Evolutionary conservation across 1,140 invertebrate species (phyloP).

Genomic region (Ceratina australensis): DNA sequence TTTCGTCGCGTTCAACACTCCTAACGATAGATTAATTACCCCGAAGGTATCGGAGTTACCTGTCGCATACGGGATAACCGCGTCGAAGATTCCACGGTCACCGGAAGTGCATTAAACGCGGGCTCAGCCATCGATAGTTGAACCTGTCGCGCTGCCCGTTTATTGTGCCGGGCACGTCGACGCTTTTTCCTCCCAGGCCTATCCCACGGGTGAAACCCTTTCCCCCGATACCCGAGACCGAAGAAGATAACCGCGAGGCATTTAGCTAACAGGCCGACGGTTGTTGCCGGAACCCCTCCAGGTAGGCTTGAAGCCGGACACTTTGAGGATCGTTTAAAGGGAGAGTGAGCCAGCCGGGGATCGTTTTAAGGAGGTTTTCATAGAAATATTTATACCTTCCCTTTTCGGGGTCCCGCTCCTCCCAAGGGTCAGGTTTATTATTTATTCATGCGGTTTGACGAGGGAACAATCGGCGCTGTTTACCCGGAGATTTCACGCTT

Average conservation of each 20-base stretch:
- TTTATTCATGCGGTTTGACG: constrained; percentile 74
- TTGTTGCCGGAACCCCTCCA: not conserved
- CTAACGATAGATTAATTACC: too few relatives aligned
- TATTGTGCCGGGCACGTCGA: constrained; percentile 69
- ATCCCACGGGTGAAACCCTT: constrained; percentile 37
- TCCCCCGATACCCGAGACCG: constrained; percentile 17
- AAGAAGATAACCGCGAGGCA: constrained; percentile 32
- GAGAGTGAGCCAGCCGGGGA: constrained; percentile 51
- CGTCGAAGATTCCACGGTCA: constrained; percentile 50
- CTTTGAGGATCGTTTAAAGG: constrained; percentile 29
- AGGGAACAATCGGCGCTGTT: constrained; percentile 74
- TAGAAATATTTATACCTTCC: constrained; percentile 77
- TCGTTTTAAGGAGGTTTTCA: constrained; percentile 71
- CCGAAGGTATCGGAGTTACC: constrained; percentile 59
- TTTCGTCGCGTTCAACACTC: too few relatives aligned
- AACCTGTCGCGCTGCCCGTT: constrained; percentile 64
- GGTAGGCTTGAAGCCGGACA: constrained; percentile 11
- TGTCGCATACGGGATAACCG: constrained; percentile 64
- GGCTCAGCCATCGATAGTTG: constrained; percentile 67
- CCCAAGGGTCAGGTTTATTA: constrained; percentile 65
- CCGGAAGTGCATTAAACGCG: constrained; percentile 70
- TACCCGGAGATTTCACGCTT: constrained; percentile 71
- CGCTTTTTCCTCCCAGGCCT: constrained; percentile 24
- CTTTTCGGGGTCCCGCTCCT: constrained; percentile 32
- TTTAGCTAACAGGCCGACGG: constrained; percentile 31